phyloP scores from a whole-genome alignment of 2,113 vertebrate genomes.

The Protobothrops mucrosquamatus region DNA sequence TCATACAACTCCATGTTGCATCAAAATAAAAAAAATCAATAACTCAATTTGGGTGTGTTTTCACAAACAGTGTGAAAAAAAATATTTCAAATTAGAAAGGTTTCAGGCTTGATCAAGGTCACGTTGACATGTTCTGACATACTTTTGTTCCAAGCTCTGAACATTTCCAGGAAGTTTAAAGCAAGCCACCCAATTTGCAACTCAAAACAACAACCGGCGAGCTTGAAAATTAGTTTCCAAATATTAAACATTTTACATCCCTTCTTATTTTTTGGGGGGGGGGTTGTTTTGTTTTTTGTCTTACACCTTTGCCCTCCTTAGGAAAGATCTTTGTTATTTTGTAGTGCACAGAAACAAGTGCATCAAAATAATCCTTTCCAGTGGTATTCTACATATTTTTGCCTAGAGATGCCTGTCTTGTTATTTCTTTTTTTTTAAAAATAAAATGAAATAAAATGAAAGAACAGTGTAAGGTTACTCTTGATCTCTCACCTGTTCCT shows the following conservation, averaged over 20 bases:
- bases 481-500: slow-evolving; percentile 62
- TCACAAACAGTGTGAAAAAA: neutral
- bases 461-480: slow-evolving; percentile 30
- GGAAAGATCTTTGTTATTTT: neutral
- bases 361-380: slow-evolving; percentile 26
- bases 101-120: neutral
- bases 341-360: neutral
- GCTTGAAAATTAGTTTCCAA: neutral
- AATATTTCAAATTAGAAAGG: neutral
- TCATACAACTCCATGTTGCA: neutral
- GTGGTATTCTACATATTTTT: slow-evolving; percentile 33
- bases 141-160: neutral
- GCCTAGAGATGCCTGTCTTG: slow-evolving; percentile 43
- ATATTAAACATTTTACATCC: neutral
- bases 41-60: neutral
- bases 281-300: neutral
- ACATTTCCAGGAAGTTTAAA: neutral
- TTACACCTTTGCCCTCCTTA: slow-evolving; percentile 23
- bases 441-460: neutral
- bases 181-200: neutral
- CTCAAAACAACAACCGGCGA: neutral
- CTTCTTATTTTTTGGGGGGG: neutral
- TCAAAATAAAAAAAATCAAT: neutral
- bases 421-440: slow-evolving; percentile 20
- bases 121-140: neutral